phyloP scores from a whole-genome alignment of 2,797 vertebrate genomes.

The Pitangus sulphuratus region DNA sequence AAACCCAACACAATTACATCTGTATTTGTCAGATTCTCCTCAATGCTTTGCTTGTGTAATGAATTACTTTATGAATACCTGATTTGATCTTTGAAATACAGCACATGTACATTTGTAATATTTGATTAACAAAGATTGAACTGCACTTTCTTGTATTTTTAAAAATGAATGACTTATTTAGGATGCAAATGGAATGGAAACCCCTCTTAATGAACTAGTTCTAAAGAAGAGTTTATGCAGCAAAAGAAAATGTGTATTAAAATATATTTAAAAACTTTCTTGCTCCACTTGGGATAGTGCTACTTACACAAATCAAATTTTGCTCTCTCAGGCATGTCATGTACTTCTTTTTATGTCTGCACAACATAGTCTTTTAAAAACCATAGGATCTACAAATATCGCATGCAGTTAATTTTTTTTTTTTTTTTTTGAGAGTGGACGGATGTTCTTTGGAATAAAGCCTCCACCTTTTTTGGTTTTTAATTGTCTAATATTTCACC shows the following conservation, averaged over 20 bases:
- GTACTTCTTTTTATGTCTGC: not conserved
- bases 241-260: not conserved
- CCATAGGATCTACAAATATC: not conserved
- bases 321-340: not conserved
- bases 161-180: not conserved
- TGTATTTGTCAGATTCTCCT: slow-evolving; percentile 75
- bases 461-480: accelerated
- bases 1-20: slow-evolving; percentile 75
- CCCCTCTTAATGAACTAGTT: slow-evolving; percentile 1
- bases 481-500: not conserved
- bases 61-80: slow-evolving; percentile 69
- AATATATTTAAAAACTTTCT: not conserved
- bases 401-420: not conserved
- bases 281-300: not conserved
- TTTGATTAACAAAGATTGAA: slow-evolving; percentile 69
- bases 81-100: slow-evolving; percentile 28
- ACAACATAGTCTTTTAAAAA: not conserved
- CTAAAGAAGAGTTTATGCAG: not conserved
- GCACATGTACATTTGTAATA: slow-evolving; percentile 41
- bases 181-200: slow-evolving; percentile 35
- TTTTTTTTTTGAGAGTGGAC: accelerated
- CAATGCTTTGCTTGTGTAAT: slow-evolving; percentile 68
- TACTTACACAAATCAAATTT: not conserved
- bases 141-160: slow-evolving; percentile 35
- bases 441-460: not conserved